A percentile compares a stretch with the other conserved stretches of the same genome.
Conservation (phyloP, 2,888 invertebrate species). For the Ethmia dodecea region DNA sequence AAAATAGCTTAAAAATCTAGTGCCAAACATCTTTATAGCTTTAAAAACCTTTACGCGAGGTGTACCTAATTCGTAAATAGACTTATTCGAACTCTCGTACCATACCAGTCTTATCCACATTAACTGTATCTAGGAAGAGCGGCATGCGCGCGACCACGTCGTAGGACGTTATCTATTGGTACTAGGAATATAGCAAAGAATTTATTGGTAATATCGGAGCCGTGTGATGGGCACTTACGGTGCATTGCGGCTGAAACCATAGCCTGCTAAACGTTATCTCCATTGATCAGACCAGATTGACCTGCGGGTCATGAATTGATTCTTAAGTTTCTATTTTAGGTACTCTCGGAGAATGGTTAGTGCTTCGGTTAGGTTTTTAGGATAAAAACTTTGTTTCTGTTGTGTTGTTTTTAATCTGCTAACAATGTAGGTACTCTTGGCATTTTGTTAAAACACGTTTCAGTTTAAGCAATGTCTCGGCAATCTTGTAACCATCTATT, state of each 20-base stretch:
- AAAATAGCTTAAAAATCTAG: not conserved
- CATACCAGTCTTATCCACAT: conserved; percentile 26
- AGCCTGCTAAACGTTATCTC: conserved; percentile 39
- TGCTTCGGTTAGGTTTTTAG: too few relatives aligned
- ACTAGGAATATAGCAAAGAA: conserved; percentile 55
- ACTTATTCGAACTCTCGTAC: too few relatives aligned
- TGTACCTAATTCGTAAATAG: too few relatives aligned
- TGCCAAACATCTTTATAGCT: not conserved
- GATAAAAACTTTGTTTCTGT: too few relatives aligned
- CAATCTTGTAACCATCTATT: too few relatives aligned
- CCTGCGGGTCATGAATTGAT: conserved; percentile 69
- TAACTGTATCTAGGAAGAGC: conserved; percentile 36
- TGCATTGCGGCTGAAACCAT: conserved; percentile 38
- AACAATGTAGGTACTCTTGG: too few relatives aligned
- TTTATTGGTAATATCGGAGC: conserved; percentile 68
- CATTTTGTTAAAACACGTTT: too few relatives aligned
- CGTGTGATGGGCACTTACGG: conserved; percentile 54
- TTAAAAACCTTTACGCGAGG: too few relatives aligned
- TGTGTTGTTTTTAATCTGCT: too few relatives aligned
- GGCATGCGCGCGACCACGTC: conserved; percentile 40
- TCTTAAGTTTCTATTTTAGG: conserved; percentile 57
- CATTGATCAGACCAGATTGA: conserved; percentile 42
- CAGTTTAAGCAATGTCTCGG: too few relatives aligned
- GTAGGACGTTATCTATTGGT: conserved; percentile 61
- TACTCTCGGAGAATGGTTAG: too few relatives aligned